Evolutionary conservation across 1,140 invertebrate genomes (phyloP), one percentile per base, ranked within the genome.

Genomic region (Muscidifurax raptorellus): DNA sequence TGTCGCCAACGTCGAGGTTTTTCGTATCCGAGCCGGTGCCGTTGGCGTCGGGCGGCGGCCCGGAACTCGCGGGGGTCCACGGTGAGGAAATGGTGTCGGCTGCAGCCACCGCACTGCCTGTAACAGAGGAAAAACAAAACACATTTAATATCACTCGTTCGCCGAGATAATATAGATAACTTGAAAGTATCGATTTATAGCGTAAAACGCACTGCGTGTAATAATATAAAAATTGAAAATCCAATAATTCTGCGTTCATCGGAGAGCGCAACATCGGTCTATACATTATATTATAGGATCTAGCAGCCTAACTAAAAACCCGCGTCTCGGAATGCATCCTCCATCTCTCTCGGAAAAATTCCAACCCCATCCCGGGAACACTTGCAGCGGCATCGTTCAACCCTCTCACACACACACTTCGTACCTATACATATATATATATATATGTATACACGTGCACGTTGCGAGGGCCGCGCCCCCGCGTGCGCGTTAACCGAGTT

Each of bases 11-110:
- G 93, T 97, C 96, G 91, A 97, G 94, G 92, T 96, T 96, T 93
- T 96, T 96, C 91, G 95, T 95, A 94, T 96, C 96, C 94, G 95
- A 96, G 94, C 96, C 95, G 94, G 95, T 95, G 93, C 95, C 95
- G 93, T 96, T 96, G 94, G 95, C 95, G 94, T 95, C 93, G 94
- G 94, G 94, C 95, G 94, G 95, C 94, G 94, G 94, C 94, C 95
- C 95, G 95, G 94, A 94, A 95, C 94, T 94, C 91, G 94, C 94
- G 90, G 95, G 95, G 93, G 96, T 96, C 96, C 96, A 97, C 95
- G 96, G 96, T 91, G 96, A 96, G 94, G 96, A 96, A 96, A 97
- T 96, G 94, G 96, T 97, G 96, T 95, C 95, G 95, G 95, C 95
- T 94, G 95, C 92, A 93, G 92, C 95, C 93, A 96, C 94, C 94